Evolutionary conservation across 2,113 vertebrate genomes (phyloP).

Genomic region (Terrapene triunguis): DNA sequence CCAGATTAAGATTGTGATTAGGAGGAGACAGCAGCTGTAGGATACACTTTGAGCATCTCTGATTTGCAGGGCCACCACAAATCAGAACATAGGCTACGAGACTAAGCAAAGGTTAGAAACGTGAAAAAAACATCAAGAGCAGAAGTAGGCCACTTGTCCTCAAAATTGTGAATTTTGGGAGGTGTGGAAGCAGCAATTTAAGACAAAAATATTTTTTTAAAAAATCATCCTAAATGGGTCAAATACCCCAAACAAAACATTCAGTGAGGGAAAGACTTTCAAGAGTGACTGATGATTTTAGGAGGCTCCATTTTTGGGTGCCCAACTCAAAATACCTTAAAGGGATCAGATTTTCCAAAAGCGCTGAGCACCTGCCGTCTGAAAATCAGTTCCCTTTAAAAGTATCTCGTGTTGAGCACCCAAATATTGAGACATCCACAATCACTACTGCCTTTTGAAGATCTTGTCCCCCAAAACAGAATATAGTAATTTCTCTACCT

Average conservation of each 20-base stretch:
- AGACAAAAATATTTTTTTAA: background rate
- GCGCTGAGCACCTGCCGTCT: background rate
- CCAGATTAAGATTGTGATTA: background rate
- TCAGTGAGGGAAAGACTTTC: background rate
- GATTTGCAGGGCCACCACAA: background rate
- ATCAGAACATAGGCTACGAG: background rate
- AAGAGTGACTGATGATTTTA: background rate
- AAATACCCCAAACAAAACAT: background rate
- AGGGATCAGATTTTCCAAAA: background rate
- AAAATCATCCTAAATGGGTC: background rate
- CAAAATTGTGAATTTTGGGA: background rate
- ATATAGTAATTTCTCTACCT: conserved; percentile 68
- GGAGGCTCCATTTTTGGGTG: background rate
- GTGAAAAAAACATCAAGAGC: background rate
- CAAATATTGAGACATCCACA: background rate
- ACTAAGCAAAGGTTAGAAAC: background rate
- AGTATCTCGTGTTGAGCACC: background rate
- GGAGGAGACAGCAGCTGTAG: background rate
- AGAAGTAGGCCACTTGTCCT: background rate
- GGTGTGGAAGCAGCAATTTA: background rate
- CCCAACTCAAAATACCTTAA: background rate
- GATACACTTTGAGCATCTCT: background rate
- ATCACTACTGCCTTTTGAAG: background rate
- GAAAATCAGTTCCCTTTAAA: background rate
- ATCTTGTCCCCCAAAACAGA: background rate